Percentiles rank a stretch among this genome's conserved stretches.
Evolutionary conservation across 35 echinoderm and acorn worm species (phyloP).

Genomic region (Lytechinus pictus): DNA sequence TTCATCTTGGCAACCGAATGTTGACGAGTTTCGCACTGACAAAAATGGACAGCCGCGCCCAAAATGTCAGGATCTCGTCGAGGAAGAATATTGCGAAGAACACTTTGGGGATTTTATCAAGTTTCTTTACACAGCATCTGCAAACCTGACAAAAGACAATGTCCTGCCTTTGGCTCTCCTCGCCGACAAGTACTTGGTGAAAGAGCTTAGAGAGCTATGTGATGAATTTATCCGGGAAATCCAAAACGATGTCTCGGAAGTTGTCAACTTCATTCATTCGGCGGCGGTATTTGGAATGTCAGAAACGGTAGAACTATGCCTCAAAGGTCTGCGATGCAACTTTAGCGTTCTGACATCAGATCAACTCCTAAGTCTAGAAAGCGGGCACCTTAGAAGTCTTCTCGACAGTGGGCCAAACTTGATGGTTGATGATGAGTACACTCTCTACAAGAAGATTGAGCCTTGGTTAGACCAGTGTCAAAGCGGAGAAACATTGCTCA

Average conservation of each 20-base stretch:
- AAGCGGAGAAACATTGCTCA: neutral
- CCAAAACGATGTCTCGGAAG: neutral
- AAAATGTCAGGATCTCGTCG: constrained; percentile 54
- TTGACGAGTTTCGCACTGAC: neutral
- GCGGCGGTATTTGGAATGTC: neutral
- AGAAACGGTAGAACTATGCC: neutral
- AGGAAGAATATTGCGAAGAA: constrained; percentile 54
- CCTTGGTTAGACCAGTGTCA: constrained; percentile 35
- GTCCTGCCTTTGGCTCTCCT: constrained; percentile 62
- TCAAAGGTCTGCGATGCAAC: neutral
- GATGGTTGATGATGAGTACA: constrained; percentile 7
- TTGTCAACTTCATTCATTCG: neutral
- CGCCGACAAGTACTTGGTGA: constrained; percentile 84
- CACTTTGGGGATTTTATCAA: constrained; percentile 75
- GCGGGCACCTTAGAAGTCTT: neutral
- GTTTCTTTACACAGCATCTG: constrained; percentile 77
- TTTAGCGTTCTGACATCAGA: neutral
- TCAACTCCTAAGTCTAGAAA: neutral
- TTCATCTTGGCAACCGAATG: constrained; percentile 52
- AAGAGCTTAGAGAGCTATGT: constrained; percentile 62
- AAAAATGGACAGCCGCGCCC: neutral
- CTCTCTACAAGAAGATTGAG: constrained; percentile 29
- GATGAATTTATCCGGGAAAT: constrained; percentile 26
- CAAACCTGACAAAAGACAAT: constrained; percentile 57
- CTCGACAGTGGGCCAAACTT: constrained; percentile 34